Base-by-base conservation (phyloP, 92 coral and sea anemone genomes). In the Diadumene lineata region DNA sequence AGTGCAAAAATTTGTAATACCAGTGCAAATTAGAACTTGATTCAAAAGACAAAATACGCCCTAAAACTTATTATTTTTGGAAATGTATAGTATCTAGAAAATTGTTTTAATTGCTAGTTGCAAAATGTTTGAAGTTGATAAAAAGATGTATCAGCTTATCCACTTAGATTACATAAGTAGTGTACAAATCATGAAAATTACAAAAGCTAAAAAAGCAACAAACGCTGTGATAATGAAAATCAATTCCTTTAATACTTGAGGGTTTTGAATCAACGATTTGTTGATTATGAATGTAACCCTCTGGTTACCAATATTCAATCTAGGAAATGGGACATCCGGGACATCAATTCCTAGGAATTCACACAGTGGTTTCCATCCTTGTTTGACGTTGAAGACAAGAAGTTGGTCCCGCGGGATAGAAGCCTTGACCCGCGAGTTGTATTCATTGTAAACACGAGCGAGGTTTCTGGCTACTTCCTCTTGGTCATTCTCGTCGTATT, bases 361-460 rank as follows among this genome's bases (percentile, higher is more conserved):
- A 38, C 48, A 38, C 48, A 38, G 13, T 38, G 60, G 60, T 53
- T 16, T 15, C 60, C 60, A 53, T 53, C 60, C 60, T 53, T 53
- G 60, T 53, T 53, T 53, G 60, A 53, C 60, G 60, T 53, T 53
- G 60, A 9, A 53, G 60, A 53, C 60, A 53, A 53, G 60, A 53
- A 53, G 60, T 23, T 53, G 8, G 24, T 53, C 60, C 60, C 60
- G 6, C 60, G 60, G 60, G 60, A 53, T 53, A 4, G 60, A 4
- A 53, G 60, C n/a, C 60, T 53, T 15, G 60, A 53, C 60, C 18
- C 60, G 60, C 60, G 60, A 13, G 60, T 53, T 53, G 60, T 53
- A 23, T 4, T 53, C 60, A 16, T 15, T 15, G 18, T 53, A 53
- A 53, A 53, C 60, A 4, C 4, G 60, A 53, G 4, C 51, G 10